These are phyloP conservation scores for Steatocranus sp. DNA, from an alignment of 2,797 vertebrate genomes.

Conservation along the genomic window DNA sequence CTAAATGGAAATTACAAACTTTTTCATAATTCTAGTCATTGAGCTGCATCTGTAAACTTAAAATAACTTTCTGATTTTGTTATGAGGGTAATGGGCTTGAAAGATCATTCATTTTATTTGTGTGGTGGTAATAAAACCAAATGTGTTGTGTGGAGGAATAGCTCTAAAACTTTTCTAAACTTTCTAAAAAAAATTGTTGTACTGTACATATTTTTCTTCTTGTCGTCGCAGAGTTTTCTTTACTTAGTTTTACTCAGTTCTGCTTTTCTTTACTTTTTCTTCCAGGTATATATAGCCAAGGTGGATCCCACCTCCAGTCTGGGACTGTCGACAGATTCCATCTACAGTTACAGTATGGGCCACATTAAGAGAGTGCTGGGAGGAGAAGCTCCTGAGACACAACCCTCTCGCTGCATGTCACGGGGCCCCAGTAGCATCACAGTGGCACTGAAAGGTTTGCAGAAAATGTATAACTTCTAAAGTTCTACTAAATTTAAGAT, in stretches of 20 bases:
- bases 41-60: rapidly evolving
- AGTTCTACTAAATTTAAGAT: neutral
- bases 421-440: constrained; percentile 79
- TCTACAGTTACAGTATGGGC: constrained; percentile 91
- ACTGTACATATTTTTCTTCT: neutral
- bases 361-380: constrained; percentile 88
- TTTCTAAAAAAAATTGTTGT: no score
- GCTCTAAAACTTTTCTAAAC: no score
- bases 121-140: neutral
- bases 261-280: neutral
- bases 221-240: no score
- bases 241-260: neutral
- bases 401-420: constrained; percentile 84
- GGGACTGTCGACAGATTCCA: constrained; percentile 89
- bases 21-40: neutral
- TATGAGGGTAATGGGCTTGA: neutral
- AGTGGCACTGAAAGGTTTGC: constrained; percentile 89
- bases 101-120: neutral
- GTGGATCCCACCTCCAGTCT: constrained; percentile 91
- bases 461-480: neutral
- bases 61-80: neutral
- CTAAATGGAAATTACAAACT: neutral
- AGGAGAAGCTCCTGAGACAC: constrained; percentile 83
- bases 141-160: neutral
- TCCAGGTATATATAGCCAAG: constrained; percentile 90